Evolutionary conservation across 2,113 vertebrate genomes (phyloP).

Genomic region (Chinchilla lanigera): DNA sequence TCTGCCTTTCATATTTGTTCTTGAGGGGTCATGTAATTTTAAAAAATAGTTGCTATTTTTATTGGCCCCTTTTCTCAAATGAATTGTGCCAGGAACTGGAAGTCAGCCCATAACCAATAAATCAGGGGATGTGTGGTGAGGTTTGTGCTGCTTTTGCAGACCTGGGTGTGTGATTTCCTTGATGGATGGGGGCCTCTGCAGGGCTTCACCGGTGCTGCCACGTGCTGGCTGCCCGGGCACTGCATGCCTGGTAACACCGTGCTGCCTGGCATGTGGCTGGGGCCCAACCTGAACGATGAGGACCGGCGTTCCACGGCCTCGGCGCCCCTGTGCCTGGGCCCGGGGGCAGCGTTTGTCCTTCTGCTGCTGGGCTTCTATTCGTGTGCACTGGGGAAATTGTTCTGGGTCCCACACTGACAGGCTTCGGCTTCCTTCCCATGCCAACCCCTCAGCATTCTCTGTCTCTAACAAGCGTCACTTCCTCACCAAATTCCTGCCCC

Average conservation of each 20-base stretch:
- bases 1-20: background rate
- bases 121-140: background rate
- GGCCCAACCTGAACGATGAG: background rate
- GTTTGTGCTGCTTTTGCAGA: background rate
- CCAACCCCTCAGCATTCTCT: background rate
- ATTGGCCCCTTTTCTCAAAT: background rate
- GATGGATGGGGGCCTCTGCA: background rate
- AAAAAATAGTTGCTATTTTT: background rate
- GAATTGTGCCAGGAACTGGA: background rate
- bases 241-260: background rate
- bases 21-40: background rate
- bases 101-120: background rate
- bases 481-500: background rate
- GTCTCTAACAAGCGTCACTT: background rate
- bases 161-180: background rate
- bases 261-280: accelerated
- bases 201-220: background rate
- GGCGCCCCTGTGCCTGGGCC: background rate
- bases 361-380: background rate
- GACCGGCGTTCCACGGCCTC: background rate
- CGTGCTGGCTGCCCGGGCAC: background rate
- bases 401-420: background rate
- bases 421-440: background rate
- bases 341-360: background rate
- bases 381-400: background rate